Conservation (phyloP, 30 jellyfish, hydroid and myxozoan species). For the Hydra vulgaris region DNA sequence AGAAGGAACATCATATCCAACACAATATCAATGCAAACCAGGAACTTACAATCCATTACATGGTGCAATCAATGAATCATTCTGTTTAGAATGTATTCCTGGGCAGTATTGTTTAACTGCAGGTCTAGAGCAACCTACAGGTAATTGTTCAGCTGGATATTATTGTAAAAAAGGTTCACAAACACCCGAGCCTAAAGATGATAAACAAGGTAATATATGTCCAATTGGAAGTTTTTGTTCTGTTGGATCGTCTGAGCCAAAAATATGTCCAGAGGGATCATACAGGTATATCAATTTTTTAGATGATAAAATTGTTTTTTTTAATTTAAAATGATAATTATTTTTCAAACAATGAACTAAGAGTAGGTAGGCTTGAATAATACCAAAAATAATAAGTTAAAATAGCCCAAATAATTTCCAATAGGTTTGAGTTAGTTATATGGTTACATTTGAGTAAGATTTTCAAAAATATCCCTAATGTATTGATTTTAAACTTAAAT, state of each 20-base stretch:
- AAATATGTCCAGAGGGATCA: slow-evolving; percentile 54
- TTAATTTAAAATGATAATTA: too few species aligned
- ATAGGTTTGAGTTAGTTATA: too few species aligned
- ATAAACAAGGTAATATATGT: slow-evolving; percentile 70
- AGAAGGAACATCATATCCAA: slow-evolving; percentile 58
- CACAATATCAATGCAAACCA: slow-evolving; percentile 64
- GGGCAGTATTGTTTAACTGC: slow-evolving; percentile 66
- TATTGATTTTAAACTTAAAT: too few species aligned
- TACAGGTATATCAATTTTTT: slow-evolving; percentile 46
- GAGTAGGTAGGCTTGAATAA: too few species aligned
- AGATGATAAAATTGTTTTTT: too few species aligned
- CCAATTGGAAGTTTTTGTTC: slow-evolving; percentile 90
- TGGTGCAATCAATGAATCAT: slow-evolving; percentile 50
- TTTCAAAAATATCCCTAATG: too few species aligned
- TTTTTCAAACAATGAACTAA: too few species aligned
- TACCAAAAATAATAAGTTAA: too few species aligned
- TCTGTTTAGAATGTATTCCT: slow-evolving; percentile 62
- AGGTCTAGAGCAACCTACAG: slow-evolving; percentile 79
- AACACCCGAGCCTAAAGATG: slow-evolving; percentile 57
- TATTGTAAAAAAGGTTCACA: slow-evolving; percentile 73
- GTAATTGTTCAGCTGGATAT: slow-evolving; percentile 79
- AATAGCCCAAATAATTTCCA: too few species aligned
- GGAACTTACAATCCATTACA: slow-evolving; percentile 76
- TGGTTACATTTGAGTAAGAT: too few species aligned
- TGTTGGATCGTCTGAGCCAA: slow-evolving; percentile 55